Percentiles rank a stretch among this genome's conserved stretches.
These are phyloP conservation scores for Tuta absoluta DNA, from an alignment of 2,888 invertebrate species.

Conservation along the genomic window DNA sequence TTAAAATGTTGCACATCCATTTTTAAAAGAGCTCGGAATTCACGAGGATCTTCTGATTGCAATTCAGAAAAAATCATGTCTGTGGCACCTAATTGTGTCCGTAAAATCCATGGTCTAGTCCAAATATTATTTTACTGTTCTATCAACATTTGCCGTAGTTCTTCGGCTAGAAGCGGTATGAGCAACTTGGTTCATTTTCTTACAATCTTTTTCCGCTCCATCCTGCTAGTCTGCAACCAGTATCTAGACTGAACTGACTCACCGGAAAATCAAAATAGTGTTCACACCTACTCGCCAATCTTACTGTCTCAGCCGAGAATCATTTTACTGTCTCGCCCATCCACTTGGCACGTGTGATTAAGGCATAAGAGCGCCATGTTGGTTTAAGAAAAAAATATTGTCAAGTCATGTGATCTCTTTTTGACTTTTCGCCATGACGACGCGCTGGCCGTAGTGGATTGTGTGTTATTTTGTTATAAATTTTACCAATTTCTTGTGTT, in stretches of 20 bases:
- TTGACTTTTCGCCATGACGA: too few relatives aligned
- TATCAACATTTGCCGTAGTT: slow-evolving; percentile 32
- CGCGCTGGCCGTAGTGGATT: too few relatives aligned
- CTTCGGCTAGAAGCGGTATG: background rate
- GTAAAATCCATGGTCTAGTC: slow-evolving; percentile 30
- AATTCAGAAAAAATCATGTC: slow-evolving; percentile 31
- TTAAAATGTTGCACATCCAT: slow-evolving; percentile 33
- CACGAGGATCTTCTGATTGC: slow-evolving; percentile 33
- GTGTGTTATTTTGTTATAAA: too few relatives aligned
- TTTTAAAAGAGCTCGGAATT: slow-evolving; percentile 31
- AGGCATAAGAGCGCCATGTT: background rate
- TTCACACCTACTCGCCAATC: slow-evolving; percentile 24
- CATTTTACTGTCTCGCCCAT: too few relatives aligned
- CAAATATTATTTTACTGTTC: slow-evolving; percentile 30
- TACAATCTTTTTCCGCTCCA: background rate
- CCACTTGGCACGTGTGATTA: too few relatives aligned
- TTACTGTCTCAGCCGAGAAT: slow-evolving; percentile 29
- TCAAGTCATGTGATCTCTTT: too few relatives aligned
- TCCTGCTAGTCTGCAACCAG: background rate
- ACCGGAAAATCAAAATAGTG: slow-evolving; percentile 24
- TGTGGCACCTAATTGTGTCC: slow-evolving; percentile 28
- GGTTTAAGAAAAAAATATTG: too few relatives aligned
- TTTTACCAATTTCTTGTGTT: too few relatives aligned
- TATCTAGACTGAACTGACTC: slow-evolving; percentile 33
- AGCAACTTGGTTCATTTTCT: slow-evolving; percentile 1